These are phyloP conservation scores for Irena cyanogastra DNA, from an alignment of 2,113 vertebrate genomes.

Conservation along the genomic window DNA sequence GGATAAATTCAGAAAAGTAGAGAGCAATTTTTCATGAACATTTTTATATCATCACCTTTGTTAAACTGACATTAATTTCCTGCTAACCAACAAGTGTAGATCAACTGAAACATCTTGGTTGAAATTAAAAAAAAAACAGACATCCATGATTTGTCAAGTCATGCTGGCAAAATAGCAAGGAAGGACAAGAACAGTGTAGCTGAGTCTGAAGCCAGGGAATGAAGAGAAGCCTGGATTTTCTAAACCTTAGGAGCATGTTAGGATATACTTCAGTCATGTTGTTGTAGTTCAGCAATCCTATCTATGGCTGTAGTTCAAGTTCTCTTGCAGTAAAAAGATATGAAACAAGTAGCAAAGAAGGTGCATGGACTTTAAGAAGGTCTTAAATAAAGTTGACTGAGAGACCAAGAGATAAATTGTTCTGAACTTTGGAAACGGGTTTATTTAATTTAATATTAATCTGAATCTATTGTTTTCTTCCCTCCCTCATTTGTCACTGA, in stretches of 20 bases:
- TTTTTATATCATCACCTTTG: not conserved
- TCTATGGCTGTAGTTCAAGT: not conserved
- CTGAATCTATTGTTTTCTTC: not conserved
- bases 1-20: not conserved
- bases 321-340: not conserved
- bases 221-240: not conserved
- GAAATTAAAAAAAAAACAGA: not conserved
- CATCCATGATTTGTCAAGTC: not conserved
- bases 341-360: not conserved
- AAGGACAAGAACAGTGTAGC: not conserved
- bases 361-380: not conserved
- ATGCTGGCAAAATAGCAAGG: not conserved
- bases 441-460: not conserved
- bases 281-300: not conserved
- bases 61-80: not conserved
- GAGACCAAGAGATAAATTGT: not conserved
- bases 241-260: not conserved
- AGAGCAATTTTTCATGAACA: not conserved
- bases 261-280: not conserved
- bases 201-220: not conserved
- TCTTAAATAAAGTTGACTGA: not conserved
- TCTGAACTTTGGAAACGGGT: not conserved
- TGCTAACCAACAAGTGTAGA: not conserved
- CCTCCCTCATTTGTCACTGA: not conserved
- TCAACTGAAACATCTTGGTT: rapidly evolving